These are phyloP conservation scores for Cetoscarus ocellatus DNA, from an alignment of 2,797 vertebrate genomes.

Conservation along the genomic window DNA sequence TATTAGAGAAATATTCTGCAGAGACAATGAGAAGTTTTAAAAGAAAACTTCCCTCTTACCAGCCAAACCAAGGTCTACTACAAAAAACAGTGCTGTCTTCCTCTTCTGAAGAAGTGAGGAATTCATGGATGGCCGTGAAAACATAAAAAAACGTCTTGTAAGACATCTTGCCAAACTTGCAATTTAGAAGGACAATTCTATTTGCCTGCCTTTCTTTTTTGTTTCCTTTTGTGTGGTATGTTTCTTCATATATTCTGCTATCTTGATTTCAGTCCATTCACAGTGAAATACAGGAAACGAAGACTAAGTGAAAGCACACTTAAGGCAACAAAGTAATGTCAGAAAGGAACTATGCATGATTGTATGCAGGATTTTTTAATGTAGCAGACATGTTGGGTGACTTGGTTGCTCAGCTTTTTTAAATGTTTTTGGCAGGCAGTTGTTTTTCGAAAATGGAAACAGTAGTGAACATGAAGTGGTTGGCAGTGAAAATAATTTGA, in stretches of 20 bases:
- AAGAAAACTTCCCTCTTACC: constrained; percentile 36
- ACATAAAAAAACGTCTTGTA: constrained; percentile 46
- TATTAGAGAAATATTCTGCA: constrained; percentile 54
- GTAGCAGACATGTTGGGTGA: constrained; percentile 74
- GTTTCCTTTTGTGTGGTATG: constrained; percentile 46
- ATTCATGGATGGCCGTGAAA: constrained; percentile 49
- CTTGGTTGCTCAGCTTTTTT: constrained; percentile 38
- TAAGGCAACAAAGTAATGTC: constrained; percentile 43
- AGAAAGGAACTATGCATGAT: constrained; percentile 60
- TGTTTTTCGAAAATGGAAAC: constrained; percentile 9
- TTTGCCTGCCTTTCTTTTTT: constrained; percentile 53
- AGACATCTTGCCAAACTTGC: constrained; percentile 65
- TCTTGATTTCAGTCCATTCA: constrained; percentile 50
- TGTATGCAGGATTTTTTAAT: constrained; percentile 66
- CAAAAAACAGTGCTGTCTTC: constrained; percentile 70
- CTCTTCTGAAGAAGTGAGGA: constrained; percentile 61
- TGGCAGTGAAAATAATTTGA: constrained; percentile 35
- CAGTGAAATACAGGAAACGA: constrained; percentile 31
- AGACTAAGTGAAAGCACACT: constrained; percentile 26
- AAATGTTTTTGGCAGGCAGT: constrained; percentile 24
- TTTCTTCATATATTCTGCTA: constrained; percentile 21
- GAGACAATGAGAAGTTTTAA: constrained; percentile 45
- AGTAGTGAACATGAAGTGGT: constrained; percentile 26
- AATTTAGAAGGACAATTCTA: constrained; percentile 55
- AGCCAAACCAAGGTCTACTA: constrained; percentile 69